phyloP scores from a whole-genome alignment of 2,797 vertebrate species.

The Mormyrus hasselquistii region DNA sequence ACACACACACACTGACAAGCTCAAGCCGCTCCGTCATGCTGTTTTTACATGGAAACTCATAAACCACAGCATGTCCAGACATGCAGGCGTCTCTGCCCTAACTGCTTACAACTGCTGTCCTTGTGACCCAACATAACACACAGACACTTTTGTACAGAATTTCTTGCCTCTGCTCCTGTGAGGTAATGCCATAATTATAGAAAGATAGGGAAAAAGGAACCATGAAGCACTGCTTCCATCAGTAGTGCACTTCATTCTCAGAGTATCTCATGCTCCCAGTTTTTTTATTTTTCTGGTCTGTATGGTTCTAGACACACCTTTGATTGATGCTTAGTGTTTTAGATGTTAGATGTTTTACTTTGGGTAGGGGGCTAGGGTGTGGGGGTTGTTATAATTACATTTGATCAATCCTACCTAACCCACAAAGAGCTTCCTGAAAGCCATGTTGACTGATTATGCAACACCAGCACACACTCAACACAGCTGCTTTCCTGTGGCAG shows the following conservation, averaged over 20 bases:
- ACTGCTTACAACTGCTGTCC: neutral
- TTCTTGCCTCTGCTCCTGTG: neutral
- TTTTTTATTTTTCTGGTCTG: neutral
- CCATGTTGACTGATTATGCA: neutral
- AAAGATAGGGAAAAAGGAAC: neutral
- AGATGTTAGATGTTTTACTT: neutral
- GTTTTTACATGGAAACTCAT: neutral
- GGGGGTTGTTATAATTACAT: neutral
- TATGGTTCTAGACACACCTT: neutral
- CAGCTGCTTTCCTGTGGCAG: slow-evolving; percentile 36
- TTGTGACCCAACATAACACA: neutral
- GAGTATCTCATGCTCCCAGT: neutral
- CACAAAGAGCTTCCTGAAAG: neutral
- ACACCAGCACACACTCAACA: neutral
- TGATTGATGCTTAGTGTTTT: neutral
- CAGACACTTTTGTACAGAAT: neutral
- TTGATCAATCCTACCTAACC: neutral
- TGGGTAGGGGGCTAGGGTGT: neutral
- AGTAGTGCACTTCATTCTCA: neutral
- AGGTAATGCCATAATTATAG: neutral
- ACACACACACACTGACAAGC: neutral
- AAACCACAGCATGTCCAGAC: neutral
- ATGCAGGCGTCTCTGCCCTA: neutral
- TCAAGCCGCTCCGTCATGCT: neutral
- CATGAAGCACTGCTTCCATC: neutral